Base-by-base conservation (phyloP, 2,113 vertebrate species). In the Paramormyrops kingsleyae region DNA sequence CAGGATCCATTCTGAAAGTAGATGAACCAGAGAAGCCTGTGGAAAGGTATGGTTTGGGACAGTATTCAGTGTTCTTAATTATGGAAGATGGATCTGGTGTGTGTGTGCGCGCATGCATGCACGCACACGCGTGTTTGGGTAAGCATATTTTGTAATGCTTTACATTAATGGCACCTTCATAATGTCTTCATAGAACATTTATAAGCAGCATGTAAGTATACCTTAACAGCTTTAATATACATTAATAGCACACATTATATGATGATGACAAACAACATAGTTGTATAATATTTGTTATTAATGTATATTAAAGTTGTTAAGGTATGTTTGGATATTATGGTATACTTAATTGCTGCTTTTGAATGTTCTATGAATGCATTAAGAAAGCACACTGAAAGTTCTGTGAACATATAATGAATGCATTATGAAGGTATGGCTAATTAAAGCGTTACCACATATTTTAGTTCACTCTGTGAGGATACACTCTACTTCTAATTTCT, bases 1-100 rank as follows among this genome's bases (percentile, higher is more conserved):
- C 98, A 0, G 98, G 97, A 17, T 98, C 98, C 24, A 96, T 99
- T 91, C 95, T 96, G 87, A 99, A 99, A 93, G 94, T 98, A 86
- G 97, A 98, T 31, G 89, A 93, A 39, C 95, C 96, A 3, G 97
- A 97, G 89, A 97, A 97, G 88, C 56, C 86, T 66, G 44, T 94
- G 0, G 97, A 97, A 89, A 97, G 95, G 96, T 96, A 92, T 12
- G 39, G 90, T 35, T 31, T 4, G n/a, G 49, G n/a, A 19, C 5
- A 46, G 4, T 27, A 49, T 13, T 7, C 24, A 46, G 24, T 15
- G 85, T 66, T 66, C 59, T 27, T 66, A 66, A 66, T 66, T 66
- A 66, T 74, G 12, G 10, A 17, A 74, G 70, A 35, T 74, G 31
- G 66, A 35, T 74, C 10, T 27, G 21, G 19, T 59, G 56, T 24